phyloP scores from a whole-genome alignment of 2,888 invertebrate species.

The Athetis lepigone region DNA sequence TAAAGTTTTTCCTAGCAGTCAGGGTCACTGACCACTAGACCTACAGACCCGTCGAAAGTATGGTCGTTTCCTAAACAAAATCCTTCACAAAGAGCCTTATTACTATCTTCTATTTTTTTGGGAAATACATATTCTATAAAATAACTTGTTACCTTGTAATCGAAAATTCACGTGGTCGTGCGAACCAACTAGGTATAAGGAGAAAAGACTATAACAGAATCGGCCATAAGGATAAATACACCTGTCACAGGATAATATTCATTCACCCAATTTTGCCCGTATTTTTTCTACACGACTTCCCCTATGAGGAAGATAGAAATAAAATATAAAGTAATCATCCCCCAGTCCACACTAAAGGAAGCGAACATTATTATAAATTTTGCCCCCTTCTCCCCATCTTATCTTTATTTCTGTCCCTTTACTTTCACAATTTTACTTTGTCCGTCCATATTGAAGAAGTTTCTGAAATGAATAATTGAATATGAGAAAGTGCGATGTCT shows the following conservation, averaged over 20 bases:
- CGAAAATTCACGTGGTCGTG: too few species aligned
- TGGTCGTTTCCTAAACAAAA: too few species aligned
- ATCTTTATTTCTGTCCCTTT: constrained; percentile 22
- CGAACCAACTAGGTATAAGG: not conserved
- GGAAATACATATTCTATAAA: too few species aligned
- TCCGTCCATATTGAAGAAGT: constrained; percentile 30
- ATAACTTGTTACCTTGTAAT: too few species aligned
- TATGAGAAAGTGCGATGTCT: constrained; percentile 1
- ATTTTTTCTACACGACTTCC: constrained; percentile 30
- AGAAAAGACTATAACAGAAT: not conserved
- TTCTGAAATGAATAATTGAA: constrained; percentile 21
- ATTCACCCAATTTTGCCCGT: constrained; percentile 25
- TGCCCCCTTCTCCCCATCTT: not conserved
- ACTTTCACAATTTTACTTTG: constrained; percentile 8
- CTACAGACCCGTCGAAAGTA: too few species aligned
- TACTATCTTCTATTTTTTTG: too few species aligned
- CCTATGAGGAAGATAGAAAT: constrained; percentile 17
- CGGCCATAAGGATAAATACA: constrained; percentile 25
- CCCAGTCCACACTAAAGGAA: constrained; percentile 20
- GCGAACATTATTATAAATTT: constrained; percentile 47
- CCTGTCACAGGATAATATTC: constrained; percentile 46
- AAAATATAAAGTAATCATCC: constrained; percentile 45
- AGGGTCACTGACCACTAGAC: too few species aligned
- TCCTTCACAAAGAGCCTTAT: too few species aligned
- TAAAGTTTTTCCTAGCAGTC: too few species aligned